Base-by-base conservation (phyloP, 1,140 invertebrate species). In the Bradynema listronoti region DNA sequence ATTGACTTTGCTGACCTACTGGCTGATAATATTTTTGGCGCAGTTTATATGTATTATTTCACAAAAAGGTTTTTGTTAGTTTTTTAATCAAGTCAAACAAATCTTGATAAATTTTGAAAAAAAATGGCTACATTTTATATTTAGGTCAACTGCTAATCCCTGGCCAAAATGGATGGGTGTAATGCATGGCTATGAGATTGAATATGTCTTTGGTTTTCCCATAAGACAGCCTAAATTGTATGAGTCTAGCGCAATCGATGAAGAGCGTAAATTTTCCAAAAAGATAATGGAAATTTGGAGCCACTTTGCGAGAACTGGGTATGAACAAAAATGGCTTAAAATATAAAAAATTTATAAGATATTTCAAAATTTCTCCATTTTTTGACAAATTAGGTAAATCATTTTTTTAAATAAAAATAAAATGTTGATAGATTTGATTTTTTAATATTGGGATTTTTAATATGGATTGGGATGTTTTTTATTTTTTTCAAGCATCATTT, bases 91-190 rank as follows among this genome's bases (percentile, higher is more conserved):
- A 45, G 6, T 22, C 5, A 34, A 56, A 36, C 32, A 25, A 59
- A 42, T 58, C 42, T 30, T 61, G 16, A 63, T 32, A 39, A 61
- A n/a, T n/a, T n/a, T n/a, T n/a, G n/a, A n/a, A n/a, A n/a, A n/a
- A n/a, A n/a, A n/a, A n/a, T n/a, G n/a, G n/a, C n/a, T 19, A 14
- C n/a, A 85, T 9, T 88, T 87, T 73, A n/a, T 32, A 49, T 62
- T 42, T 30, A 65, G 71, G 45, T 68, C 66, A 32, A 66, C 73
- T 6, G 63, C 84, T 55, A 90, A 88, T 77, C 87, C 87, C 0
- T 96, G 91, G 91, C 91, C 91, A 0, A 85, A 85, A 47, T 96
- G 92, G 91, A 90, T 91, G 61, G 92, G 91, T 5, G 89, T 90
- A 0, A 86, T 95, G 83, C 92, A 96, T 79, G 92, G 86, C 0